Evolutionary conservation across 92 coral and sea anemone species (phyloP).

Genomic region (Heliopora coerulea): DNA sequence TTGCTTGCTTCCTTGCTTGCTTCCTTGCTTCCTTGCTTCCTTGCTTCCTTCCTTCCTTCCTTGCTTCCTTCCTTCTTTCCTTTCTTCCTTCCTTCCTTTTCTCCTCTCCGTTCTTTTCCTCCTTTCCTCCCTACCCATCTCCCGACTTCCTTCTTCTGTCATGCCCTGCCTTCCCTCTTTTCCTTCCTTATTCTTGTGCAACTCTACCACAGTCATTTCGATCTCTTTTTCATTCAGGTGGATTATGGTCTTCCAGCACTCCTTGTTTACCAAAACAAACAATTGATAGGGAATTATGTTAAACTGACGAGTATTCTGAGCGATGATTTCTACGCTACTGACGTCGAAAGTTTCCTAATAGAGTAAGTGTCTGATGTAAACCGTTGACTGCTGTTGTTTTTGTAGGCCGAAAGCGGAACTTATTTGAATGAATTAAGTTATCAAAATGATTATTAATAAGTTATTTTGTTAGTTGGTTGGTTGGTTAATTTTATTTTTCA

Average conservation of each 20-base stretch:
- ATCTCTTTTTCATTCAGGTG: slow-evolving; percentile 47
- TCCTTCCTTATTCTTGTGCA: background rate
- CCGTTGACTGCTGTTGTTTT: too few species aligned
- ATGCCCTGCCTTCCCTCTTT: background rate
- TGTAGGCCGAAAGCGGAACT: too few species aligned
- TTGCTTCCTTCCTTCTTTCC: too few species aligned
- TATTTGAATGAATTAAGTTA: too few species aligned
- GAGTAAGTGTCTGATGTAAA: slow-evolving; percentile 72
- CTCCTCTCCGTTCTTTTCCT: too few species aligned
- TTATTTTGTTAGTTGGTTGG: background rate
- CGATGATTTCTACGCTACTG: slow-evolving; percentile 86
- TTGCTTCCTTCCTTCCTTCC: too few species aligned
- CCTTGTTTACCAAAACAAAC: slow-evolving; percentile 81
- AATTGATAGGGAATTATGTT: slow-evolving; percentile 88
- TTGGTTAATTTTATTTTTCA: background rate
- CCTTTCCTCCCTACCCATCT: too few species aligned
- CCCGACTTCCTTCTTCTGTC: too few species aligned
- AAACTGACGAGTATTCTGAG: slow-evolving; percentile 73
- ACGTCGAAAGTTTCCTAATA: slow-evolving; percentile 85
- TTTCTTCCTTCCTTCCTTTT: too few species aligned
- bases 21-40: too few species aligned
- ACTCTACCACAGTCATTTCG: background rate
- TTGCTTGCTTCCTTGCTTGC: too few species aligned
- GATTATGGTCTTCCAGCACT: slow-evolving; percentile 91
- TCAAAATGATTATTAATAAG: too few species aligned